A percentile compares a stretch with the other conserved stretches of the same genome.
These are phyloP conservation scores for Stegophylla sp. DNA, from an alignment of 2,888 invertebrate genomes.

Conservation along the genomic window DNA sequence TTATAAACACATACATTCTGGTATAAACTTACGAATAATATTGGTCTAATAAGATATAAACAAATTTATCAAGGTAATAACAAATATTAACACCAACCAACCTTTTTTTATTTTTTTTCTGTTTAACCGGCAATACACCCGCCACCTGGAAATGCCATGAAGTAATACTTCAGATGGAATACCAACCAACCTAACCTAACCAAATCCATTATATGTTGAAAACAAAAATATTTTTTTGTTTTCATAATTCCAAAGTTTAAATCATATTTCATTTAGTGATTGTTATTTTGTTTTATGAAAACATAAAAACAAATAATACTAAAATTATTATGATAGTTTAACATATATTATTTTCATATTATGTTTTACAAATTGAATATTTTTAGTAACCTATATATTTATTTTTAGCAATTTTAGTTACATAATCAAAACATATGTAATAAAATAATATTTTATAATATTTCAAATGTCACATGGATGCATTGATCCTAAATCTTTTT, in stretches of 20 bases:
- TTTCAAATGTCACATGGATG: not conserved
- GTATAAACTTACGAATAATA: not conserved
- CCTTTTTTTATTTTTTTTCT: too few species aligned
- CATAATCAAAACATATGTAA: not conserved
- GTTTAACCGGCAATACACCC: too few species aligned
- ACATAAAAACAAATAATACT: constrained; percentile 21
- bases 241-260: constrained; percentile 15
- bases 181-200: too few species aligned
- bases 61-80: not conserved
- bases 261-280: constrained; percentile 14
- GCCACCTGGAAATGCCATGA: too few species aligned
- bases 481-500: not conserved
- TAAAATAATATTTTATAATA: constrained; percentile 13
- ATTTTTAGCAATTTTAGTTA: not conserved
- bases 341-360: constrained; percentile 18
- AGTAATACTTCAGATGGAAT: too few species aligned
- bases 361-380: not conserved
- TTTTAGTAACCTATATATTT: not conserved
- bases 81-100: constrained; percentile 7
- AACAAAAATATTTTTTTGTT: constrained; percentile 2
- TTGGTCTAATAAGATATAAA: not conserved
- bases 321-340: constrained; percentile 14
- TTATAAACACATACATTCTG: not conserved
- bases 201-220: not conserved
- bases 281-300: constrained; percentile 5